Evolutionary conservation across 2,888 invertebrate genomes (phyloP).

Genomic region (Liposcelis brunnea): DNA sequence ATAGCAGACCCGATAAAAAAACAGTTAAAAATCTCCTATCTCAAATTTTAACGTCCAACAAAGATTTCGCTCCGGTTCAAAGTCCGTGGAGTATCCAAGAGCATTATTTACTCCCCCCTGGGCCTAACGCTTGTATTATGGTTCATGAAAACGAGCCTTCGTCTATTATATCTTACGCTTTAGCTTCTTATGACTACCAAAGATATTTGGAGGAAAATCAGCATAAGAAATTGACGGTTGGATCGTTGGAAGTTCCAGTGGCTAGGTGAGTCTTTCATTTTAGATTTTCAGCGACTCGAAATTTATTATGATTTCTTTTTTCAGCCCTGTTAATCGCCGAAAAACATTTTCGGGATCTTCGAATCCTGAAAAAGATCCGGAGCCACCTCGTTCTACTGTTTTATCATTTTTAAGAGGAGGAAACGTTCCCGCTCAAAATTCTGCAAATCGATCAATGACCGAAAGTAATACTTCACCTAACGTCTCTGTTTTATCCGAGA

Average conservation of each 20-base stretch:
- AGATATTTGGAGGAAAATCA: constrained; percentile 34
- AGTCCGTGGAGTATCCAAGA: constrained; percentile 47
- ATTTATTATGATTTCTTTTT: background rate
- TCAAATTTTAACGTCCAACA: constrained; percentile 39
- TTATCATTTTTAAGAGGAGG: no score
- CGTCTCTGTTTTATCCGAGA: no score
- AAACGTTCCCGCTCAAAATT: no score
- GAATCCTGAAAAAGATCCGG: constrained; percentile 7
- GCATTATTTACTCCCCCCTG: constrained; percentile 47
- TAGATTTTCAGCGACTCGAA: background rate
- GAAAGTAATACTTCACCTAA: no score
- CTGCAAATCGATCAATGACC: no score
- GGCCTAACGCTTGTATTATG: constrained; percentile 41
- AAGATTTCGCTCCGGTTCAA: constrained; percentile 12
- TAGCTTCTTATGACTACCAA: constrained; percentile 55
- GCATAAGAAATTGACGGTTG: background rate
- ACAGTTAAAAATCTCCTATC: constrained; percentile 49
- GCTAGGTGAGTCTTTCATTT: background rate
- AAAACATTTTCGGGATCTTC: constrained; percentile 13
- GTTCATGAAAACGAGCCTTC: constrained; percentile 68
- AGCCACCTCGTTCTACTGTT: background rate
- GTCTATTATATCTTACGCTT: constrained; percentile 68
- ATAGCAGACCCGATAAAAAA: constrained; percentile 32
- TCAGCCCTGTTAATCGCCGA: constrained; percentile 27
- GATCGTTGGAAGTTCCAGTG: background rate